Conservation (phyloP, 2,113 vertebrate genomes). For the Chamaetylas fuelleborni region DNA sequence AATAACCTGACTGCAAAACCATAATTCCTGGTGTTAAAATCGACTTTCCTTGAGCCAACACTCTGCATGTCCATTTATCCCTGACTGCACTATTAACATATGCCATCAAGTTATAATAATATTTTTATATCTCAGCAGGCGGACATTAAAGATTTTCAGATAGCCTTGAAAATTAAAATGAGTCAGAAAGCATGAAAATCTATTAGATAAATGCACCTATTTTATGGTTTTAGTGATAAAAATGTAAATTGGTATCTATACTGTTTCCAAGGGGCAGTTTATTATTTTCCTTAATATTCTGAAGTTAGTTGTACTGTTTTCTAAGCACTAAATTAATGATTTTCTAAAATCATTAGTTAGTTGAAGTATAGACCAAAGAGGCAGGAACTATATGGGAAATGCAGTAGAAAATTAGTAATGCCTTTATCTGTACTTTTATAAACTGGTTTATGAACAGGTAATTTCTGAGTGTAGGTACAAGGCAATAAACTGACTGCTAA, state of each 20-base stretch:
- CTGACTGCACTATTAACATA: rapidly evolving
- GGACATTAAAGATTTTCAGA: neutral
- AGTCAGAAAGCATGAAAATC: neutral
- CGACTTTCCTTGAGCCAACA: neutral
- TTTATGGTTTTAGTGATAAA: neutral
- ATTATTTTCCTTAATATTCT: neutral
- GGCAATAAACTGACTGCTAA: neutral
- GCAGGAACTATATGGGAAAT: neutral
- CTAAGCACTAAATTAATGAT: neutral
- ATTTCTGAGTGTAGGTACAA: neutral
- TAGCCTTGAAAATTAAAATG: neutral
- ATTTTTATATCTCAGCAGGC: neutral
- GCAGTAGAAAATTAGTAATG: neutral
- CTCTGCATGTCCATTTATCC: neutral
- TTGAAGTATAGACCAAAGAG: neutral
- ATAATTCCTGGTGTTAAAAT: neutral
- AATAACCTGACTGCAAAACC: neutral
- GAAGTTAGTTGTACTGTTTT: neutral
- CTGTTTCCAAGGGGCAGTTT: neutral
- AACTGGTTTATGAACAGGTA: neutral
- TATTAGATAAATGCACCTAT: neutral
- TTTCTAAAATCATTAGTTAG: neutral
- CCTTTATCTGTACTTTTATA: neutral
- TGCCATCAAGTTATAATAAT: neutral
- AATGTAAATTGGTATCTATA: neutral